Percentiles rank a stretch among this genome's conserved stretches.
Evolutionary conservation across 2,797 vertebrate genomes (phyloP).

Genomic region (Acanthurus leucopareius): DNA sequence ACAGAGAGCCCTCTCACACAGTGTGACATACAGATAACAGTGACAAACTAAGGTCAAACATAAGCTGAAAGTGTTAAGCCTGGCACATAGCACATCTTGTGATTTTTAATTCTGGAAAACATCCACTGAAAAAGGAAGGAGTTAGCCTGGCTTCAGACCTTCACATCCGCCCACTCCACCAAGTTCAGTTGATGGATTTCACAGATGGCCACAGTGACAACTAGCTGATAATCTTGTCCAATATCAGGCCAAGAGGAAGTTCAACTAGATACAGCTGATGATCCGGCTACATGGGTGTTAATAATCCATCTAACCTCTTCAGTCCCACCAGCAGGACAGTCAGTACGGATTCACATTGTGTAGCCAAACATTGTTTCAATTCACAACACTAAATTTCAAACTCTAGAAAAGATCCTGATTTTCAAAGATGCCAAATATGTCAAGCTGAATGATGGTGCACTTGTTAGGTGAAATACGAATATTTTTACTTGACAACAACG

Average conservation of each 20-base stretch:
- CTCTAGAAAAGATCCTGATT: neutral
- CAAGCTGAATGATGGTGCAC: conserved; percentile 3
- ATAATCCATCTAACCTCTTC: conserved; percentile 22
- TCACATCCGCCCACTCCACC: too few relatives aligned
- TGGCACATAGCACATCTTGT: neutral
- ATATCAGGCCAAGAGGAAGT: neutral
- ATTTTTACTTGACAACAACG: neutral
- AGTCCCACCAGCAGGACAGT: conserved; percentile 6
- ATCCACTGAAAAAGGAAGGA: neutral
- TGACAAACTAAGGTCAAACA: conserved; percentile 19
- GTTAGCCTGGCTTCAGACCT: neutral
- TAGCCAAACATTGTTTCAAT: conserved; percentile 18
- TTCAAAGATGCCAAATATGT: conserved; percentile 11
- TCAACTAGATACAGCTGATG: conserved; percentile 11
- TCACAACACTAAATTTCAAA: neutral
- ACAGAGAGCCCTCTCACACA: conserved; percentile 30
- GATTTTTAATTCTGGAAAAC: conserved; percentile 24
- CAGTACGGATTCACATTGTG: conserved; percentile 7
- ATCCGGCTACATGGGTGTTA: conserved; percentile 19
- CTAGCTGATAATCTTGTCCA: too few relatives aligned
- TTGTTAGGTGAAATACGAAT: conserved; percentile 6
- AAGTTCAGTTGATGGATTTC: too few relatives aligned
- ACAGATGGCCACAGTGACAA: too few relatives aligned
- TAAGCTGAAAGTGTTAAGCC: conserved; percentile 27
- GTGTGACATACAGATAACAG: neutral